Evolutionary conservation across 2,797 vertebrate species (phyloP).

Genomic region (Gadopsis bispinosus): DNA sequence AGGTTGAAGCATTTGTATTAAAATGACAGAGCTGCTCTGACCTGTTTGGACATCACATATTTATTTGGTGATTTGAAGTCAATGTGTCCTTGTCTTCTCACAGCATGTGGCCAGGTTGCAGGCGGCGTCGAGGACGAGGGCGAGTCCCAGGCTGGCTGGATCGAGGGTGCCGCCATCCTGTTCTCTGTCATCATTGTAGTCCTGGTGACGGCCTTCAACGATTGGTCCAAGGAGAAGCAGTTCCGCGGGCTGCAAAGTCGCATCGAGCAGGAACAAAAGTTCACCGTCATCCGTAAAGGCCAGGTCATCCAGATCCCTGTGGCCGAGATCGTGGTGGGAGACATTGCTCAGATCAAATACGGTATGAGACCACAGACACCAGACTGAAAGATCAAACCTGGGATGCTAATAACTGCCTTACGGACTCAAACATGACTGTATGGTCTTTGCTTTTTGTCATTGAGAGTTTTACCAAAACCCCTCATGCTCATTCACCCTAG

Average conservation of each 20-base stretch:
- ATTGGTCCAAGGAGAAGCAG: conserved; percentile 99
- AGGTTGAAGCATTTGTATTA: not conserved
- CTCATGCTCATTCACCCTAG: not conserved
- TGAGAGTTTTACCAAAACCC: not conserved
- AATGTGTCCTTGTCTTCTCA: not conserved
- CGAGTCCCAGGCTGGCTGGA: conserved; percentile 95
- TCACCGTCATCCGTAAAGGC: conserved; percentile 95
- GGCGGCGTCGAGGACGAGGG: conserved; percentile 89
- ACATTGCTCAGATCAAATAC: conserved; percentile 98
- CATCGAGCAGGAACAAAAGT: conserved; percentile 97
- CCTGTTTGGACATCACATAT: not conserved
- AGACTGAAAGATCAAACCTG: not conserved
- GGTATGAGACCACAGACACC: conserved; percentile 81
- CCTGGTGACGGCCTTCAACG: conserved; percentile 96
- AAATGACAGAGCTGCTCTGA: not conserved
- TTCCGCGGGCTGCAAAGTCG: conserved; percentile 97
- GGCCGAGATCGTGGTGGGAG: conserved; percentile 95
- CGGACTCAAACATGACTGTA: not conserved
- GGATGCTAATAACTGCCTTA: not conserved
- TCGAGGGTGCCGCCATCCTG: conserved; percentile 96
- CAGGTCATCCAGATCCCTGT: conserved; percentile 98
- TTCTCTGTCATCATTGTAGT: conserved; percentile 97
- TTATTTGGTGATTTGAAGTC: not conserved
- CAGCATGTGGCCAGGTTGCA: conserved; percentile 88
- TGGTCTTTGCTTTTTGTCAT: too few relatives aligned